Evolutionary conservation across 2,797 vertebrate genomes (phyloP).

Genomic region (Scolopax rusticola): DNA sequence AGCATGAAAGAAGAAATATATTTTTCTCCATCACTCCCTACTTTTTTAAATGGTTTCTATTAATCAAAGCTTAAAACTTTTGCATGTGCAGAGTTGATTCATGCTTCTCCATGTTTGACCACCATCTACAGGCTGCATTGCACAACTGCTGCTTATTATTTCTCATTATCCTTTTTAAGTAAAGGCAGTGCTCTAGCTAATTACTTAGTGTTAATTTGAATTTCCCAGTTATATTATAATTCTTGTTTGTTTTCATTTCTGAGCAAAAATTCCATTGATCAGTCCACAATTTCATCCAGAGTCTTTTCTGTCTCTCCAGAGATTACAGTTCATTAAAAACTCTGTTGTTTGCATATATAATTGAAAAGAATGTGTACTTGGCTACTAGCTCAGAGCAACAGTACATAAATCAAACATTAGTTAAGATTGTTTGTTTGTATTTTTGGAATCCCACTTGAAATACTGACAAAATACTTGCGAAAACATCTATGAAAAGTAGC

Average conservation of each 20-base stretch:
- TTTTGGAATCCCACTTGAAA: constrained; percentile 35
- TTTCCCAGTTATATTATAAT: background rate
- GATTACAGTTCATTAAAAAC: constrained; percentile 56
- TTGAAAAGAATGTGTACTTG: constrained; percentile 47
- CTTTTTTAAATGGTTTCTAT: background rate
- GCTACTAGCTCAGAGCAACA: constrained; percentile 29
- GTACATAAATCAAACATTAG: constrained; percentile 46
- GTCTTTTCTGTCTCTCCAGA: constrained; percentile 29
- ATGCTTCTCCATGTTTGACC: background rate
- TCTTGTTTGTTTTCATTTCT: constrained; percentile 40
- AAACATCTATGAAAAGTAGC: background rate
- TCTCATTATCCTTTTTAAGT: background rate
- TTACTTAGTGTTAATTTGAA: background rate
- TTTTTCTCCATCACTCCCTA: background rate
- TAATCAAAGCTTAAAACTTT: background rate
- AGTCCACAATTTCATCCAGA: background rate
- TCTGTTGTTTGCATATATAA: constrained; percentile 27
- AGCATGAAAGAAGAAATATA: background rate
- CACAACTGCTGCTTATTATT: background rate
- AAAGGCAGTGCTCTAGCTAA: background rate
- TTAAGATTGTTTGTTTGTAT: background rate
- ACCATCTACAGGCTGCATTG: constrained; percentile 21
- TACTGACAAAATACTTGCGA: background rate
- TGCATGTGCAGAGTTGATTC: background rate
- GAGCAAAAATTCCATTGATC: constrained; percentile 2